phyloP scores from a whole-genome alignment of 2,888 invertebrate species.

The Acleris sparsana region DNA sequence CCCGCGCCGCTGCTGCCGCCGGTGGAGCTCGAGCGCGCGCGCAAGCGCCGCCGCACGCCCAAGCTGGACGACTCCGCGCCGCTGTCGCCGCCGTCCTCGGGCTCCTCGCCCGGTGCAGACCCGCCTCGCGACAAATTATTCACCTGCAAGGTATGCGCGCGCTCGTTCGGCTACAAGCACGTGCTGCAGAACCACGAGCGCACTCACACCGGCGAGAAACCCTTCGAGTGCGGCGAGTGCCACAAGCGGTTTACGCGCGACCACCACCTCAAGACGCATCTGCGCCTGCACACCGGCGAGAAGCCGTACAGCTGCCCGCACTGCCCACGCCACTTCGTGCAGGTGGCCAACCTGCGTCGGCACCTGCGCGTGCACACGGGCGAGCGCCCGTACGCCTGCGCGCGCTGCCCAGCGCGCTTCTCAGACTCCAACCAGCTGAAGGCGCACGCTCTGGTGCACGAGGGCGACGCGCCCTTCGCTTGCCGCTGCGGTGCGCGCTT shows the following conservation, averaged over 20 bases:
- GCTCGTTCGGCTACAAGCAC: slow-evolving; percentile 96
- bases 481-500: slow-evolving; percentile 93
- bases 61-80: slow-evolving; percentile 72
- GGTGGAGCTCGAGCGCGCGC: slow-evolving; percentile 69
- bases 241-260: slow-evolving; percentile 96
- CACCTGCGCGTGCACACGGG: slow-evolving; percentile 96
- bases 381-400: slow-evolving; percentile 94
- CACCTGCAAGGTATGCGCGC: slow-evolving; percentile 93
- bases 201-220: slow-evolving; percentile 97
- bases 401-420: slow-evolving; percentile 92
- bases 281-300: slow-evolving; percentile 96
- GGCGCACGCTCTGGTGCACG: slow-evolving; percentile 94
- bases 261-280: slow-evolving; percentile 96
- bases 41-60: slow-evolving; percentile 76
- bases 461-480: slow-evolving; percentile 94
- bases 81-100: slow-evolving; percentile 77
- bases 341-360: slow-evolving; percentile 94
- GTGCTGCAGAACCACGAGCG: slow-evolving; percentile 97
- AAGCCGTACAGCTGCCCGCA: slow-evolving; percentile 96
- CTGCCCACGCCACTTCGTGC: slow-evolving; percentile 96
- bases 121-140: slow-evolving; percentile 91
- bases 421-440: slow-evolving; percentile 96
- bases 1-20: slow-evolving; percentile 82
- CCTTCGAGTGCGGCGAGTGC: slow-evolving; percentile 95
- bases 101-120: slow-evolving; percentile 77